A percentile compares a stretch with the other conserved stretches of the same genome.
Evolutionary conservation across 2,888 invertebrate genomes (phyloP).

Genomic region (Brenthis daphne): DNA sequence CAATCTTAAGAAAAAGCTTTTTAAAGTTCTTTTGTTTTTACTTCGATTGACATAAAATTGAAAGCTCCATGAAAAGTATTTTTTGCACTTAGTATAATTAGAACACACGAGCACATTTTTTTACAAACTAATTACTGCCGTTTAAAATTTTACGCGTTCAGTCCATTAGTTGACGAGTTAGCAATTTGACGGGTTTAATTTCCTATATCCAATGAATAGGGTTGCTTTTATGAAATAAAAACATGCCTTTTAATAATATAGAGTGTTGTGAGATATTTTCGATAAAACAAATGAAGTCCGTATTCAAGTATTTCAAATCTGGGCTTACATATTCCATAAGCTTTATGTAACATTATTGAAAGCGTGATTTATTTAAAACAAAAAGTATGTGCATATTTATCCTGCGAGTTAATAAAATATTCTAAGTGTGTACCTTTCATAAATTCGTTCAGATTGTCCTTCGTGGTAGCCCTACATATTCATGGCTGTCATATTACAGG

Average conservation of each 20-base stretch:
- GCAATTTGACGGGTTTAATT: conserved; percentile 12
- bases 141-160: not conserved
- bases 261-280: conserved; percentile 12
- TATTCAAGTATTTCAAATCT: not conserved
- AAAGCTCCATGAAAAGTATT: not conserved
- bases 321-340: not conserved
- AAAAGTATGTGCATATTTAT: not conserved
- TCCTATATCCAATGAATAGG: conserved; percentile 11
- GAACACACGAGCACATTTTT: not conserved
- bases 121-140: not conserved
- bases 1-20: not conserved
- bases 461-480: conserved; percentile 3
- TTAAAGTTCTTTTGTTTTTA: not conserved
- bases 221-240: conserved; percentile 11
- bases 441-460: conserved; percentile 4
- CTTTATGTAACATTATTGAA: not conserved
- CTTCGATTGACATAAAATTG: conserved; percentile 4
- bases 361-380: conserved; percentile 3
- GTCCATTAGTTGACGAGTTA: conserved; percentile 12
- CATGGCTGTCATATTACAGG: not conserved
- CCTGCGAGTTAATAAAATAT: conserved; percentile 11
- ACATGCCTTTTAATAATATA: conserved; percentile 21
- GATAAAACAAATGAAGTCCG: conserved; percentile 1
- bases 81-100: conserved; percentile 12
- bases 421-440: conserved; percentile 6